Conservation (phyloP, 2,888 invertebrate genomes). For the Lepetodrilus schrolli region DNA sequence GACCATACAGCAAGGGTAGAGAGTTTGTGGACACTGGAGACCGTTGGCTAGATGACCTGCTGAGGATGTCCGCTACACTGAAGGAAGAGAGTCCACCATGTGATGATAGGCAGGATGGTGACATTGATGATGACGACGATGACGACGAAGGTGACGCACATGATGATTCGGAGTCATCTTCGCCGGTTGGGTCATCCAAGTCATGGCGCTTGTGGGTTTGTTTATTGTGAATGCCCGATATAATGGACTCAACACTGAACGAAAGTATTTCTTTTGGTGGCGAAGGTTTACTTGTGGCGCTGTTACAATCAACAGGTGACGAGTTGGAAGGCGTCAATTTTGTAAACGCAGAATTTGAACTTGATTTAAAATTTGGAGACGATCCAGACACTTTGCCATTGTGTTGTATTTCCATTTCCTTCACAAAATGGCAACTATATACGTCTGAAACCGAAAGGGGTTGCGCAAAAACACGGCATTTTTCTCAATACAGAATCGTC, state of each 20-base stretch:
- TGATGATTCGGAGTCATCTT: slow-evolving; percentile 21
- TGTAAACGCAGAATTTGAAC: slow-evolving; percentile 43
- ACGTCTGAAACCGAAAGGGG: not conserved
- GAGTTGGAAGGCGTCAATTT: slow-evolving; percentile 37
- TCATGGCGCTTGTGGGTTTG: not conserved
- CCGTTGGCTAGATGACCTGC: slow-evolving; percentile 33
- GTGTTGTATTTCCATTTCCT: not conserved
- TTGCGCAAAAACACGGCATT: not conserved
- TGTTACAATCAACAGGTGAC: not conserved
- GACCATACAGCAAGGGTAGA: slow-evolving; percentile 10
- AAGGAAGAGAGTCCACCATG: slow-evolving; percentile 47
- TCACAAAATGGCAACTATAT: not conserved
- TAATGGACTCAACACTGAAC: slow-evolving; percentile 25
- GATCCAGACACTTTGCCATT: not conserved
- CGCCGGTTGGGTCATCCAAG: not conserved
- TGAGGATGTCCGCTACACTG: slow-evolving; percentile 54
- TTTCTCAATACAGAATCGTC: slow-evolving; percentile 8
- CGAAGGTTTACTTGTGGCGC: not conserved
- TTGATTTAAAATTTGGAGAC: slow-evolving; percentile 26
- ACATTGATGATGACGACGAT: slow-evolving; percentile 25
- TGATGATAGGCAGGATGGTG: slow-evolving; percentile 14
- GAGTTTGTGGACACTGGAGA: not conserved
- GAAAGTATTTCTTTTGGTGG: slow-evolving; percentile 6
- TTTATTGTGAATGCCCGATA: not conserved
- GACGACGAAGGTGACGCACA: slow-evolving; percentile 12